Base-by-base conservation (phyloP, 2,113 vertebrate genomes). In the Verasper variegatus region DNA sequence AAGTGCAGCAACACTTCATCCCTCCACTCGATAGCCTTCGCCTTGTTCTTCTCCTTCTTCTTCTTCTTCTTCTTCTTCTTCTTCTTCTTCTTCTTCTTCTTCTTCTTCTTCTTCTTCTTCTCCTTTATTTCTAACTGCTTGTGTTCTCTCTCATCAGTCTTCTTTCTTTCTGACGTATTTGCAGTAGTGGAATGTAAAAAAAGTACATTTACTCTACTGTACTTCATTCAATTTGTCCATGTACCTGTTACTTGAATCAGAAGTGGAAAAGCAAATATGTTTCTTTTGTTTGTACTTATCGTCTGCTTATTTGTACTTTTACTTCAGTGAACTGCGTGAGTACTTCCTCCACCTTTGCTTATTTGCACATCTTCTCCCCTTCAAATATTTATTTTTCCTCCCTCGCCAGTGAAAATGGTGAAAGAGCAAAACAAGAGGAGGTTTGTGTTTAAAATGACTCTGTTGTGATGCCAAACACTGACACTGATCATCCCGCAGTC, bases 1-100 rank as follows among this genome's bases (percentile, higher is more conserved):
- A 95, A 93, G 82, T 85, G 75, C 84, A 82, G 84, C 91, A 83
- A 86, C 78, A 87, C 86, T 91, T 89, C 61, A 85, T 91, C 87
- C 81, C 83, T 91, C 74, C 76, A 86, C 80, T 83, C 77, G 68
- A 13, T 79, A 74, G 3, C 57, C 62, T 23, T 75, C 71, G 66
- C 12, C 49, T 68, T 55, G 20, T 65, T 20, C 74, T 77, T 24
- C 49, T 68, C 59, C 40, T 59, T 52, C 18, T 52, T 47, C 47
- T 60, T 71, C 8, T 66, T 68, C 51, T 54, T n/a, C 26, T 74
- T 52, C 40, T 76, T 66, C 60, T 72, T 42, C 52, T 42, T 57
- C 72, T 71, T 31, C 18, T 37, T n/a, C 71, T n/a, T 64, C 26
- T 70, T 72, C 31, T 71, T 13, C 21, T 35, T 59, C 23, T 51